A percentile compares a stretch with the other conserved stretches of the same genome.
phyloP scores from a whole-genome alignment of 2,113 vertebrate genomes.

The Trogon melanurus region DNA sequence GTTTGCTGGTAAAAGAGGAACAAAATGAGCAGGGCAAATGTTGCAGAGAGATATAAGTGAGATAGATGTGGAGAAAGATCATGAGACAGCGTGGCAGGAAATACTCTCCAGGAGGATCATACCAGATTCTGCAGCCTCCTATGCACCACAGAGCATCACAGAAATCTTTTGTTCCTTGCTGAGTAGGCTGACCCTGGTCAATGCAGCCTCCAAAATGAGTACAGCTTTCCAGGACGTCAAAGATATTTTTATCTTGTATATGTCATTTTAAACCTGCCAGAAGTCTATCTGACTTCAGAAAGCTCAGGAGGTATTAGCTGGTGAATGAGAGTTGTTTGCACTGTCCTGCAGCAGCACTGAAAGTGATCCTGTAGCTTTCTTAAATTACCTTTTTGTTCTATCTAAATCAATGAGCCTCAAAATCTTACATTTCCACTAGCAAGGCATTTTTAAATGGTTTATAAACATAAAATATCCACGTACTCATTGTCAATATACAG shows the following conservation, averaged over 20 bases:
- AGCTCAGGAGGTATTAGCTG: not conserved
- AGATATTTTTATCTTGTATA: not conserved
- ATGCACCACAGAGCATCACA: not conserved
- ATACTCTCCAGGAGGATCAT: not conserved
- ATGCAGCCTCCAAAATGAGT: not conserved
- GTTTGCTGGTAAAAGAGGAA: conserved; percentile 23
- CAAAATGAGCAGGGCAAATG: not conserved
- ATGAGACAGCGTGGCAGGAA: not conserved
- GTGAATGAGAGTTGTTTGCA: not conserved
- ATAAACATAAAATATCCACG: not conserved
- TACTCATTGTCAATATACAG: not conserved
- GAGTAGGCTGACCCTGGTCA: not conserved
- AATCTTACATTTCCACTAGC: not conserved
- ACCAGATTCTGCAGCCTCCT: not conserved
- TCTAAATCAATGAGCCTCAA: not conserved
- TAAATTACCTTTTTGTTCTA: conserved; percentile 8
- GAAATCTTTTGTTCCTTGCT: not conserved
- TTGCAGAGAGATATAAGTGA: not conserved
- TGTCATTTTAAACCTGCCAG: not conserved
- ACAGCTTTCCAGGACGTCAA: not conserved
- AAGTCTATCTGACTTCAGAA: not conserved
- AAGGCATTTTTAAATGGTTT: not conserved
- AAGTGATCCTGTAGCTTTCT: conserved; percentile 10
- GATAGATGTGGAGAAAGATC: not conserved
- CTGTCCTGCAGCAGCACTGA: not conserved